Evolutionary conservation across 2,797 vertebrate genomes (phyloP).

Genomic region (Varecia variegata): DNA sequence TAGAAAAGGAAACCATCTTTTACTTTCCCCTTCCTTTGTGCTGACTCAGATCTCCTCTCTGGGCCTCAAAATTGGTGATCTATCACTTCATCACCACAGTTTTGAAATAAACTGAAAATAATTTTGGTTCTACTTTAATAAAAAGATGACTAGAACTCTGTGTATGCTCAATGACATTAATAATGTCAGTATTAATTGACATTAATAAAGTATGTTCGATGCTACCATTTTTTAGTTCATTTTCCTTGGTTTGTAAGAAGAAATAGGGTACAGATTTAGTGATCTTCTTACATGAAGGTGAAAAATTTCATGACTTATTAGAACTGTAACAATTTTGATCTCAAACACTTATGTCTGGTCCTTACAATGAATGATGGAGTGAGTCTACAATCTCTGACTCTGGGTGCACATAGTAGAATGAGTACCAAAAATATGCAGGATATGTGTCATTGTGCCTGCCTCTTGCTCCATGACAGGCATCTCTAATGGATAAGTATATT

Average conservation of each 20-base stretch:
- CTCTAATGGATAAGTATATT: not conserved
- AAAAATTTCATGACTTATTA: not conserved
- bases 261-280: not conserved
- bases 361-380: not conserved
- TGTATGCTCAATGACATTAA: not conserved
- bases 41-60: not conserved
- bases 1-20: not conserved
- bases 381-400: not conserved
- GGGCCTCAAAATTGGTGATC: no score
- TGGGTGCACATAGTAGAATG: not conserved
- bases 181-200: not conserved
- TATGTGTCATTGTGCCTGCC: not conserved
- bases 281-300: not conserved
- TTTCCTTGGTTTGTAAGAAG: constrained; percentile 9
- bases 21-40: not conserved
- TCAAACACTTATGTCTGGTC: not conserved
- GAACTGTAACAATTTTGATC: not conserved
- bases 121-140: not conserved
- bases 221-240: not conserved
- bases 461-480: rapidly evolving
- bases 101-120: not conserved
- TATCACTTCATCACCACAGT: not conserved
- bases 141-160: not conserved
- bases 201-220: not conserved
- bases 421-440: not conserved